These are phyloP conservation scores for Callaeas wilsoni DNA, from an alignment of 2,113 vertebrate genomes.

Conservation along the genomic window DNA sequence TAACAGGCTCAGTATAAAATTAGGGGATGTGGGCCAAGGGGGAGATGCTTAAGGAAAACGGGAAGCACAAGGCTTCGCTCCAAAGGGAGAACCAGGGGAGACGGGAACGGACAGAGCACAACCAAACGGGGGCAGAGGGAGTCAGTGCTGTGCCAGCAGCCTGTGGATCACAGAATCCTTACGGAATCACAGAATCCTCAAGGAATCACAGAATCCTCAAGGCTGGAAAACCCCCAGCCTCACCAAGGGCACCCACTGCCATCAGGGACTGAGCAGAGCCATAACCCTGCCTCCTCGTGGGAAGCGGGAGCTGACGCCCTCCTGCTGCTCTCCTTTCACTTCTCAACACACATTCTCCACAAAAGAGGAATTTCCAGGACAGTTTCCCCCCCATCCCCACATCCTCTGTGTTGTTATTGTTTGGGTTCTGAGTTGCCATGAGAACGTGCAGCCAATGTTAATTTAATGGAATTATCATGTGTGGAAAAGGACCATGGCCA, in stretches of 20 bases:
- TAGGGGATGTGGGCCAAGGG: no score
- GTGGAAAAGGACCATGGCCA: neutral
- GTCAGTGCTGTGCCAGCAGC: neutral
- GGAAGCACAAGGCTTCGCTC: fast-evolving
- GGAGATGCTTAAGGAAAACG: neutral
- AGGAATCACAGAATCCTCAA: neutral
- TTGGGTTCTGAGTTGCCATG: neutral
- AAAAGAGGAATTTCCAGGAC: neutral
- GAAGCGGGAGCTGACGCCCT: fast-evolving
- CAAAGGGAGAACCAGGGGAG: neutral
- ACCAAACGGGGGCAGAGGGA: neutral
- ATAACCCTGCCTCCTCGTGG: fast-evolving
- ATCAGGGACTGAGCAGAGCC: neutral
- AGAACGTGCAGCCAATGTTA: neutral
- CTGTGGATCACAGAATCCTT: neutral
- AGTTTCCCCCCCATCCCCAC: neutral
- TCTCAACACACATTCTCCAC: neutral
- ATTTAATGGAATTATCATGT: neutral
- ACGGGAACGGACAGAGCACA: fast-evolving
- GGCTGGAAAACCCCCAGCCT: neutral
- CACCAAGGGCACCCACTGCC: fast-evolving
- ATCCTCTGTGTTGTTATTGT: neutral
- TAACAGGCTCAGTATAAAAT: neutral
- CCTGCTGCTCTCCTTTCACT: neutral
- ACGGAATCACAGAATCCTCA: neutral